phyloP scores from a whole-genome alignment of 64 coral and sea anemone species.

The Actinia equina region DNA sequence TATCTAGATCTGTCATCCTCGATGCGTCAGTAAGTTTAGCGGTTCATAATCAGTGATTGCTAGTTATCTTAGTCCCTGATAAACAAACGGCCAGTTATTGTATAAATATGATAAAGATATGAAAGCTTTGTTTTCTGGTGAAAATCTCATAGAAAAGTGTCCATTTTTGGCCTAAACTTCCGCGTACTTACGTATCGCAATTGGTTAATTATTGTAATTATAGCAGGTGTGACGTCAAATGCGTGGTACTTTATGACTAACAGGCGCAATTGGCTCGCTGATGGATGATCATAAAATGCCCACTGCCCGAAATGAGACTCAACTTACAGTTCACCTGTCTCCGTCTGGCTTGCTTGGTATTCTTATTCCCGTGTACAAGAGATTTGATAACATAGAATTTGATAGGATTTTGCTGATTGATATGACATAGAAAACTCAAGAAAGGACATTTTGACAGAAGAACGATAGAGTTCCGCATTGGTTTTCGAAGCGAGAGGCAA shows the following conservation, averaged over 20 bases:
- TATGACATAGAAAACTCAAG: conserved; percentile 1
- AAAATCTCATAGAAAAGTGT: no score
- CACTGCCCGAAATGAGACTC: not conserved
- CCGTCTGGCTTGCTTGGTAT: not conserved
- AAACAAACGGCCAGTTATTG: no score
- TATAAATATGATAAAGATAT: no score
- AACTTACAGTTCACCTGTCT: not conserved
- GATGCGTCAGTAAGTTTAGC: not conserved
- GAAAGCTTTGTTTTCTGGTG: no score
- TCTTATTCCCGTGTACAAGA: not conserved
- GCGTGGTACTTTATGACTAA: not conserved
- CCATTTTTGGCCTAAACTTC: not conserved
- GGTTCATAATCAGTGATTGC: not conserved
- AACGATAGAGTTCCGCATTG: conserved; percentile 10
- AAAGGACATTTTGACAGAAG: not conserved
- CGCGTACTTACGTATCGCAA: not conserved
- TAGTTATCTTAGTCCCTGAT: no score
- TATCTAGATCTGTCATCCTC: no score
- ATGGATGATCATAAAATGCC: not conserved
- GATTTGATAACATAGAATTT: not conserved
- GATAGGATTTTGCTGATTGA: conserved; percentile 3
- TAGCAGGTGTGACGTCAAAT: not conserved
- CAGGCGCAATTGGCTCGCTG: not conserved
- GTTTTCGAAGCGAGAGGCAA: not conserved
- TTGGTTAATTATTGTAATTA: not conserved